Base-by-base conservation (phyloP, 2,797 vertebrate genomes). In the Pseudomugil tenellus region DNA sequence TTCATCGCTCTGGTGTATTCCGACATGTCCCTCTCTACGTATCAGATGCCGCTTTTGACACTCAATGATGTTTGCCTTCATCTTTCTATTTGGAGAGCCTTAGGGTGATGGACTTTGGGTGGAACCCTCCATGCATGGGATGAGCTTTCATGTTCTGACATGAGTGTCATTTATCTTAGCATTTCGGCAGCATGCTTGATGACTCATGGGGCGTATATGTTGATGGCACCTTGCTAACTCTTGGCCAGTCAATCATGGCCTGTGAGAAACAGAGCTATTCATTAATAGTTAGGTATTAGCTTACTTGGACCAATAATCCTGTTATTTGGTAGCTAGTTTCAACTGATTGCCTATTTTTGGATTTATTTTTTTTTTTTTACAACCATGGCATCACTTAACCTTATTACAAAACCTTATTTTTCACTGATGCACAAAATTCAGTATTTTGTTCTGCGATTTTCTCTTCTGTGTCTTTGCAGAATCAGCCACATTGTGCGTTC, bases 51-150 rank as follows among this genome's bases (percentile, higher is more conserved):
- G 48, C 3, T 26, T 51, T 25, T 13, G 48, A 25, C n/a, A 12
- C n/a, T 21, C 46, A 48, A 4, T 13, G 26, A 12, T 6, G 1
- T 14, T 25, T 26, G 48, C 21, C 23, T 23, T 25, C 4, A 26
- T 63, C n/a, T 48, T 61, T 61, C n/a, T 12, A 13, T 37, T 39
- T 11, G 19, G n/a, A 63, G 35, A 63, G 62, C 23, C 35, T 54
- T 8, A 0, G 3, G 32, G 34, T 39, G 61, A 34, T 63, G 46
- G 34, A 37, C 0, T n/a, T 63, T 28, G 60, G 60, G 32, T 28
- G 32, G 32, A 6, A 0, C 10, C 32, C 23, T 63, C 16, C 6
- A 28, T n/a, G 32, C 48, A 3, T 63, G 60, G 35, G 48, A 52
- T 32, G 0, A 51, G 25, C 12, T 56, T 56, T 23, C 31, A 21